phyloP scores from a whole-genome alignment of 1,140 invertebrate species.

The Aradophagus sp. region DNA sequence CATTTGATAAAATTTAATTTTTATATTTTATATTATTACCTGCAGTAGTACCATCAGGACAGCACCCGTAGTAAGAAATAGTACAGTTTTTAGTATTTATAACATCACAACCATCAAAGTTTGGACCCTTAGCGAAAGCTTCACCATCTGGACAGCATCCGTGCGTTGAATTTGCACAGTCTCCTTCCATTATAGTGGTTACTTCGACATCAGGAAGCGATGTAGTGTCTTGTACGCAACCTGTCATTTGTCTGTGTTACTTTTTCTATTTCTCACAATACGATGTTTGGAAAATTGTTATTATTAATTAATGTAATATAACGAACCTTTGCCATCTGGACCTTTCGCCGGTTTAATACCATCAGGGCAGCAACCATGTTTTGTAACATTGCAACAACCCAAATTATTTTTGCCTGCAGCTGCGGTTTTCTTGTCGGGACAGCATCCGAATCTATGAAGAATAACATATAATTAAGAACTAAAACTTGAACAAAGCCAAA shows the following conservation, averaged over 20 bases:
- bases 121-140: conserved; percentile 70
- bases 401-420: conserved; percentile 77
- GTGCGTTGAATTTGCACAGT: conserved; percentile 72
- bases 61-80: conserved; percentile 82
- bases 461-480: neutral
- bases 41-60: conserved; percentile 81
- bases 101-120: conserved; percentile 75
- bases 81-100: conserved; percentile 77
- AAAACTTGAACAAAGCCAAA: conserved; percentile 16
- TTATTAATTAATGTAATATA: too few relatives aligned
- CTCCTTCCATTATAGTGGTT: conserved; percentile 59
- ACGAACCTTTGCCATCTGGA: conserved; percentile 77
- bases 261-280: too few relatives aligned
- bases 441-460: conserved; percentile 78
- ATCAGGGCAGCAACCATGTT: conserved; percentile 88
- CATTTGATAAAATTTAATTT: too few relatives aligned
- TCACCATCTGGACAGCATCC: conserved; percentile 81
- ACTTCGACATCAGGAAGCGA: conserved; percentile 34
- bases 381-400: conserved; percentile 78
- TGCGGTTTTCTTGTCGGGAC: conserved; percentile 79
- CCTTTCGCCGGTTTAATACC: conserved; percentile 82
- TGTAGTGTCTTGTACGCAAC: conserved; percentile 61
- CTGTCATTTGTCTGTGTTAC: too few relatives aligned
- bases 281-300: too few relatives aligned
- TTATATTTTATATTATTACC: conserved; percentile 66